These are phyloP conservation scores for Psococerastis gibbosa DNA, from an alignment of 2,888 invertebrate species.

Conservation along the genomic window DNA sequence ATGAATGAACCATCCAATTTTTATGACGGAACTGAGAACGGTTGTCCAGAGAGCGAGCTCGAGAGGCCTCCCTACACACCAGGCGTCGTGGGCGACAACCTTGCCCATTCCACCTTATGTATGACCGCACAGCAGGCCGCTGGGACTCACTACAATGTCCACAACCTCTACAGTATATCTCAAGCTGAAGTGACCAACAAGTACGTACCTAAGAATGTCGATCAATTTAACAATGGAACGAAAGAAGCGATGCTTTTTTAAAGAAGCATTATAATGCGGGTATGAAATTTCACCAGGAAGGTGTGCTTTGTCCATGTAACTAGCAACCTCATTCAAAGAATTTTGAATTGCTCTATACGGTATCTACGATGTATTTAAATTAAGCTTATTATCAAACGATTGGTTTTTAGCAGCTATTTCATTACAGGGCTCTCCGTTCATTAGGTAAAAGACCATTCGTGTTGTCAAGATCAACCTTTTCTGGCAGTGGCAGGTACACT, in stretches of 20 bases:
- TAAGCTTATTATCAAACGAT: no score
- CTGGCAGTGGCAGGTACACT: constrained; percentile 48
- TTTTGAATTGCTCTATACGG: no score
- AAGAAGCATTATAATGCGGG: no score
- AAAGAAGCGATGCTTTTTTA: no score
- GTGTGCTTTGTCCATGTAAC: no score
- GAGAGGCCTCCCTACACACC: constrained; percentile 51
- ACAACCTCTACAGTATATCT: constrained; percentile 53
- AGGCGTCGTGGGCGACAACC: constrained; percentile 26
- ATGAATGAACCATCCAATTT: constrained; percentile 80
- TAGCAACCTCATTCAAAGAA: no score
- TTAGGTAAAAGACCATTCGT: constrained; percentile 51
- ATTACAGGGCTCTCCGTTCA: constrained; percentile 42
- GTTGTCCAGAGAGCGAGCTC: constrained; percentile 31
- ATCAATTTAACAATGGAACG: no score
- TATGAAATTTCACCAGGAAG: no score
- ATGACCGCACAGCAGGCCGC: constrained; percentile 52
- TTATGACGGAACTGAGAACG: constrained; percentile 37
- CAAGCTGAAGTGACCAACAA: constrained; percentile 55
- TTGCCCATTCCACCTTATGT: constrained; percentile 51
- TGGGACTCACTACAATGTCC: constrained; percentile 52
- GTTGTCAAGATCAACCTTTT: constrained; percentile 59
- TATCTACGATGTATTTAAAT: no score
- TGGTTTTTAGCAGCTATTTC: constrained; percentile 15
- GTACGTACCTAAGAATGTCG: constrained; percentile 27